Evolutionary conservation across 2,797 vertebrate species (phyloP).

Genomic region (Sylvia borin): DNA sequence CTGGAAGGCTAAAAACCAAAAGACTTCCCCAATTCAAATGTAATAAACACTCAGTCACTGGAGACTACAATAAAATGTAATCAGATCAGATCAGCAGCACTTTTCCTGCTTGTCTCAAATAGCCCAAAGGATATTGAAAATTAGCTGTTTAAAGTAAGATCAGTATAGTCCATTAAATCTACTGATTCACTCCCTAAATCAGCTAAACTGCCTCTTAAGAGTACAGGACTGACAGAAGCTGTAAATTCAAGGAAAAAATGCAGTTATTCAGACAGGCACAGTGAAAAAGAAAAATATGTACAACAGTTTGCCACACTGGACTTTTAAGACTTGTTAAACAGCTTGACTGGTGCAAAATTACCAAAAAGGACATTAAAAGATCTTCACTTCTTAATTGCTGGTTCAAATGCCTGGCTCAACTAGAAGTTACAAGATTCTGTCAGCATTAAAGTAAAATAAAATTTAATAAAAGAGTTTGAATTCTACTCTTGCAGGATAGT

Average conservation of each 20-base stretch:
- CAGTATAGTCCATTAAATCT: constrained; percentile 51
- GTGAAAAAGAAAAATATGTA: neutral
- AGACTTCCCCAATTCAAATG: neutral
- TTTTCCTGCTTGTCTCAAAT: constrained; percentile 27
- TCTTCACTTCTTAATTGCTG: neutral
- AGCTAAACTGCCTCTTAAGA: constrained; percentile 53
- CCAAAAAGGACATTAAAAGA: neutral
- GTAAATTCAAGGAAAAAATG: constrained; percentile 31
- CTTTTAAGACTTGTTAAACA: neutral
- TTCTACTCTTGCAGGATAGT: neutral
- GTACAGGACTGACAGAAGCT: constrained; percentile 28
- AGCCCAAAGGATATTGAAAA: constrained; percentile 46
- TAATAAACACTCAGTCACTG: neutral
- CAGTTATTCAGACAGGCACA: neutral
- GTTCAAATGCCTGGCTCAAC: neutral
- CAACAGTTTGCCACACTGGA: neutral
- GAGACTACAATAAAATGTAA: constrained; percentile 35
- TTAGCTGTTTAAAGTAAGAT: constrained; percentile 51
- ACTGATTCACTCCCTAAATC: constrained; percentile 60
- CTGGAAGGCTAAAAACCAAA: neutral
- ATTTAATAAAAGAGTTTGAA: neutral
- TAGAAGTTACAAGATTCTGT: neutral
- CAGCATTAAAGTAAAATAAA: neutral
- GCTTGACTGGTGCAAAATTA: neutral
- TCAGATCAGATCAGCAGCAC: constrained; percentile 28